phyloP scores from a whole-genome alignment of 2,797 vertebrate species.

The Falco naumanni region DNA sequence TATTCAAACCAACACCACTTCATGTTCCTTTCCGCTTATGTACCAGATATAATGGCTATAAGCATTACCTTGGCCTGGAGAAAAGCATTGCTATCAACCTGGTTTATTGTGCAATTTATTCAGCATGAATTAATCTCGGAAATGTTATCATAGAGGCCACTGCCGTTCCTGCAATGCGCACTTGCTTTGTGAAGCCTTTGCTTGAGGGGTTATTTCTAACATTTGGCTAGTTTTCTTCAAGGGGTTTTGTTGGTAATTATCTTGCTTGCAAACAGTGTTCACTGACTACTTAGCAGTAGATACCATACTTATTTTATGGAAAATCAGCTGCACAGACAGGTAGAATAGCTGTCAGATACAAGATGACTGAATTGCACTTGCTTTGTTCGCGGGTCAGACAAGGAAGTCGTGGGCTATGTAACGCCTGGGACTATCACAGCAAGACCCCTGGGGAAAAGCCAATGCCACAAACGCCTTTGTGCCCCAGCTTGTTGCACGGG shows the following conservation, averaged over 20 bases:
- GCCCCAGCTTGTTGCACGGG: not conserved
- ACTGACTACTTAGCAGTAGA: not conserved
- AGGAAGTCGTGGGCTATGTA: not conserved
- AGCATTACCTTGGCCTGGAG: not conserved
- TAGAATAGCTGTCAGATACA: slow-evolving; percentile 3
- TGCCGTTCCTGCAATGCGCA: not conserved
- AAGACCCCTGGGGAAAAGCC: not conserved
- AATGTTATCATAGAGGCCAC: slow-evolving; percentile 43
- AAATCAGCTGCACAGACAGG: not conserved
- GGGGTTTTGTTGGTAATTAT: not conserved
- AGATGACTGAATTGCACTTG: not conserved
- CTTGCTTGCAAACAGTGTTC: slow-evolving; percentile 33
- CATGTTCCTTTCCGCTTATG: accelerated
- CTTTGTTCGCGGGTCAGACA: not conserved
- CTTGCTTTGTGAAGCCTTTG: slow-evolving; percentile 56
- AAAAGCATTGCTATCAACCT: not conserved
- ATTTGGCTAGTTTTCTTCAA: slow-evolving; percentile 46
- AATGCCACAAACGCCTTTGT: not conserved
- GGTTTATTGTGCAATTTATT: slow-evolving; percentile 5
- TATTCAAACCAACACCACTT: not conserved
- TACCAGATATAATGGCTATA: not conserved
- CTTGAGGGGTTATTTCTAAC: slow-evolving; percentile 45
- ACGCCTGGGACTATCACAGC: not conserved
- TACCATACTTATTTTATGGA: not conserved
- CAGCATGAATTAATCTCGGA: slow-evolving; percentile 25